A percentile compares a stretch with the other conserved stretches of the same genome.
Evolutionary conservation across 2,888 invertebrate genomes (phyloP).

Genomic region (Diarsia rubi): DNA sequence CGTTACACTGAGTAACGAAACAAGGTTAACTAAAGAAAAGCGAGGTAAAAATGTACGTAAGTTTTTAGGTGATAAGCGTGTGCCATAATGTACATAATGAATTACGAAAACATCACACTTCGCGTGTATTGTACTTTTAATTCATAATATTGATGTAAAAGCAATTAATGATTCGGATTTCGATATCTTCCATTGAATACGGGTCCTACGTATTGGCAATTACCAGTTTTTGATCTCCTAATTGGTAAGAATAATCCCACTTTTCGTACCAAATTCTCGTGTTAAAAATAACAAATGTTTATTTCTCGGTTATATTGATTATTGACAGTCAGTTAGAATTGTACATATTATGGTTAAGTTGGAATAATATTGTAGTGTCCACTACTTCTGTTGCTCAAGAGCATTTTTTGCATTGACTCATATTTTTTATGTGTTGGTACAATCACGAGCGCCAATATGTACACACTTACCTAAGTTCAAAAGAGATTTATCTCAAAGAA

Average conservation of each 20-base stretch:
- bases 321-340: conserved; percentile 40
- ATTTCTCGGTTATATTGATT: conserved; percentile 39
- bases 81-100: conserved; percentile 72
- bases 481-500: background rate
- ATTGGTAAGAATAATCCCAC: conserved; percentile 59
- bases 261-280: conserved; percentile 56
- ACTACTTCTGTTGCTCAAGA: conserved; percentile 67
- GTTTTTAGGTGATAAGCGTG: conserved; percentile 53
- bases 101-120: conserved; percentile 73
- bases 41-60: conserved; percentile 14
- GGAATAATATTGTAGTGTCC: conserved; percentile 43
- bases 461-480: background rate
- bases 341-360: conserved; percentile 56
- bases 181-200: conserved; percentile 38
- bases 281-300: conserved; percentile 52
- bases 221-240: conserved; percentile 60
- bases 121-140: conserved; percentile 61
- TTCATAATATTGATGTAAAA: conserved; percentile 63
- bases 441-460: background rate
- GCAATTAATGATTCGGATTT: conserved; percentile 47
- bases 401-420: conserved; percentile 63
- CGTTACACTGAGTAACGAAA: conserved; percentile 24
- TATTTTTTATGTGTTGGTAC: conserved; percentile 40
- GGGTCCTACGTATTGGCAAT: conserved; percentile 36
- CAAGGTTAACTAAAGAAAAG: conserved; percentile 28